These are phyloP conservation scores for Diglossa cyanea DNA, from an alignment of 2,797 vertebrate genomes.

Conservation along the genomic window DNA sequence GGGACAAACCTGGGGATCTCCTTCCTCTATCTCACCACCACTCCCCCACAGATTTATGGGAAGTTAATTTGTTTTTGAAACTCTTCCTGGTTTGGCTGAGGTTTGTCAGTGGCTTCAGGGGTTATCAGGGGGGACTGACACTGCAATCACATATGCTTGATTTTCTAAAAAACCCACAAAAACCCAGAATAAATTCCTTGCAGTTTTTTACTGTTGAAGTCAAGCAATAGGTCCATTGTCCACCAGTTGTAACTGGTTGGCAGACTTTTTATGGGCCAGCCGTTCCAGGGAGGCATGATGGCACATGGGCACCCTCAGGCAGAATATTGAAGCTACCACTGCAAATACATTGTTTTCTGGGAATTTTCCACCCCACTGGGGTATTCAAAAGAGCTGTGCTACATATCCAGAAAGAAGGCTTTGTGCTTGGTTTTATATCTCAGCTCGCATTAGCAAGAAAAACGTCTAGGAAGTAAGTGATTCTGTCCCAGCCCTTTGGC, in stretches of 20 bases:
- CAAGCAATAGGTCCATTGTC: background rate
- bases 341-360: background rate
- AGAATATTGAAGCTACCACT: background rate
- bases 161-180: background rate
- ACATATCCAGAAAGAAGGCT: background rate
- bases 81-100: background rate
- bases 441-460: background rate
- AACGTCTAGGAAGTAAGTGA: background rate
- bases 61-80: background rate
- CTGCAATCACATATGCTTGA: background rate
- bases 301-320: background rate
- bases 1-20: background rate
- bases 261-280: background rate
- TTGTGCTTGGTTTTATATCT: background rate
- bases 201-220: background rate
- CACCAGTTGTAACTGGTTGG: background rate
- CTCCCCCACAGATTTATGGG: accelerated
- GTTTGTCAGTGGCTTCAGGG: background rate
- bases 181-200: background rate
- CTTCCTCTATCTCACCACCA: background rate
- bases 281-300: background rate
- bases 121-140: background rate
- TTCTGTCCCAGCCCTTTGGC: background rate
- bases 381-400: background rate
- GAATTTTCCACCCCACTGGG: background rate